These are phyloP conservation scores for Struthidea cinerea DNA, from an alignment of 2,113 vertebrate species.

Conservation along the genomic window DNA sequence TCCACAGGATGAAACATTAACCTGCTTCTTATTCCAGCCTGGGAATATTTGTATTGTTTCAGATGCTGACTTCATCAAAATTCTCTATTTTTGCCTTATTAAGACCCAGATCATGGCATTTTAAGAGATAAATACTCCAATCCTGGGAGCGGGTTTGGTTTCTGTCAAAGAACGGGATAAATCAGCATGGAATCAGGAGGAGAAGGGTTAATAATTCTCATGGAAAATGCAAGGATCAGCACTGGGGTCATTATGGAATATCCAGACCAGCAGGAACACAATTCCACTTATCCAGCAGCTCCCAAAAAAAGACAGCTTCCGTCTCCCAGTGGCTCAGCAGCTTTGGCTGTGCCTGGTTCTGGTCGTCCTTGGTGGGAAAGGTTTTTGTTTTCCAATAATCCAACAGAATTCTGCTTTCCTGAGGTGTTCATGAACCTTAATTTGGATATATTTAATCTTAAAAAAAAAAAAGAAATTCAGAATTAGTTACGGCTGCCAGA, in stretches of 20 bases:
- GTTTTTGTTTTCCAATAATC: neutral
- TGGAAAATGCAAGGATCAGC: neutral
- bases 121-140: neutral
- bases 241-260: neutral
- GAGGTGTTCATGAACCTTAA: too few relatives aligned
- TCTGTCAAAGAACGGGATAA: neutral
- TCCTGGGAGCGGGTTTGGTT: neutral
- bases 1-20: neutral
- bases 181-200: neutral
- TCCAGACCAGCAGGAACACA: fast-evolving
- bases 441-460: neutral
- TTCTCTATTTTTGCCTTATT: neutral
- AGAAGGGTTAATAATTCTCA: neutral
- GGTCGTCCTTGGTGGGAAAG: neutral
- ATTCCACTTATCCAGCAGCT: neutral
- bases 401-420: neutral
- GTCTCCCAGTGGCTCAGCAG: neutral
- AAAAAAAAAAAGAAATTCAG: neutral
- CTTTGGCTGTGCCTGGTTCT: neutral
- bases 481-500: neutral
- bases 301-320: fast-evolving
- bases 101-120: neutral
- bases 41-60: neutral
- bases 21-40: neutral
- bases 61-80: neutral